These are phyloP conservation scores for Drosophila simulans DNA, from an alignment of 1,140 invertebrate species.

Conservation along the genomic window DNA sequence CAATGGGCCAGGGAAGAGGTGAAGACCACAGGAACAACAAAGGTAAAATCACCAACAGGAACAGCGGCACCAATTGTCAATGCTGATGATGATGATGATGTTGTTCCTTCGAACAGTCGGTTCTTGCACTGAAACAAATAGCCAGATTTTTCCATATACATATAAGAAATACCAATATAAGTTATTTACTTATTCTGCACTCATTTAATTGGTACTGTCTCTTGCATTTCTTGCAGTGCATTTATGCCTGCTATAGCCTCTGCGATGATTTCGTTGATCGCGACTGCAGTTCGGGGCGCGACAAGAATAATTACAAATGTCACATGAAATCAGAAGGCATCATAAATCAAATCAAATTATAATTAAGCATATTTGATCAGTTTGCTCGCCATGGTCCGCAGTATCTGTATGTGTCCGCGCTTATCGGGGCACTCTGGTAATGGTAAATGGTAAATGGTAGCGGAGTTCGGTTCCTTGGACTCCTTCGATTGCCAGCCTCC, in stretches of 20 bases:
- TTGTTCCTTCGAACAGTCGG: slow-evolving; percentile 24
- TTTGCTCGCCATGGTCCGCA: slow-evolving; percentile 54
- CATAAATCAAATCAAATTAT: slow-evolving; percentile 84
- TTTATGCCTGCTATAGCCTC: slow-evolving; percentile 25
- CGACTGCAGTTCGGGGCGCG: slow-evolving; percentile 71
- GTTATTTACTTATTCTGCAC: too few relatives aligned
- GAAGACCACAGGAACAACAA: slow-evolving; percentile 30
- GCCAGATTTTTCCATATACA: too few relatives aligned
- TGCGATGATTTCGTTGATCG: slow-evolving; percentile 68
- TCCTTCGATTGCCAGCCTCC: slow-evolving; percentile 6
- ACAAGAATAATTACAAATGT: slow-evolving; percentile 85
- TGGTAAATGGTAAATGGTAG: slow-evolving; percentile 67
- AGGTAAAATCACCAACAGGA: slow-evolving; percentile 16
- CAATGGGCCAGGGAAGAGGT: slow-evolving; percentile 40
- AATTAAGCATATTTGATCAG: slow-evolving; percentile 84
- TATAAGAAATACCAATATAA: too few relatives aligned
- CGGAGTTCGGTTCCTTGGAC: slow-evolving; percentile 28
- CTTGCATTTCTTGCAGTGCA: slow-evolving; percentile 19
- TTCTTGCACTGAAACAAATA: slow-evolving; percentile 15
- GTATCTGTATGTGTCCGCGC: slow-evolving; percentile 34
- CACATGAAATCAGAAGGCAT: slow-evolving; percentile 79
- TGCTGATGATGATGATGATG: slow-evolving; percentile 41
- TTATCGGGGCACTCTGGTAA: slow-evolving; percentile 59
- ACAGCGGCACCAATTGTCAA: slow-evolving; percentile 32
- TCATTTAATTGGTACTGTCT: too few relatives aligned